Conservation (phyloP, 1,140 invertebrate species). For the Archivesica marissinica region DNA sequence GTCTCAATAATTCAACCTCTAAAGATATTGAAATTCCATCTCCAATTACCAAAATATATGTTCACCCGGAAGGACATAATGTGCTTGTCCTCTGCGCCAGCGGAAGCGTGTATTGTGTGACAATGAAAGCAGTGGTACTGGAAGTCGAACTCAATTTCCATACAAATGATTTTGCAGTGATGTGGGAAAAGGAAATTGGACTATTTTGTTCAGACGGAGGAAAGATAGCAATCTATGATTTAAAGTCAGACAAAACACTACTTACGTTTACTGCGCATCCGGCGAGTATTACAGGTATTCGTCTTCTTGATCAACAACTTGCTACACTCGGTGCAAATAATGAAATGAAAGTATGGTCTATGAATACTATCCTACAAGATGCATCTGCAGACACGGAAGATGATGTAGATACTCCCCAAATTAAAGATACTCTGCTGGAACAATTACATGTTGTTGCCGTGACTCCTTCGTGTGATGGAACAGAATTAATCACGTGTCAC, state of each 20-base stretch:
- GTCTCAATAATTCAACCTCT: not conserved
- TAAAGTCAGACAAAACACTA: slow-evolving; percentile 24
- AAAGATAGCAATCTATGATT: slow-evolving; percentile 65
- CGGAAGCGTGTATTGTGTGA: not conserved
- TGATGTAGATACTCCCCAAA: not conserved
- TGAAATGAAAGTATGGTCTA: slow-evolving; percentile 61
- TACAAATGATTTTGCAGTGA: slow-evolving; percentile 51
- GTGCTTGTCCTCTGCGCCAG: not conserved
- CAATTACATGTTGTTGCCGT: slow-evolving; percentile 60
- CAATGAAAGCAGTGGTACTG: not conserved
- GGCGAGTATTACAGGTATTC: slow-evolving; percentile 40
- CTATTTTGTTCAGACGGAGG: slow-evolving; percentile 67
- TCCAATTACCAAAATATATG: not conserved
- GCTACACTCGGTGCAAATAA: slow-evolving; percentile 52
- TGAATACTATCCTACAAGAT: slow-evolving; percentile 34
- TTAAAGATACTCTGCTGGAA: slow-evolving; percentile 31
- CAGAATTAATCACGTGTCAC: slow-evolving; percentile 64
- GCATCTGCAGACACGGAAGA: not conserved
- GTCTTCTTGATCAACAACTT: slow-evolving; percentile 56
- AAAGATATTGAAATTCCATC: not conserved
- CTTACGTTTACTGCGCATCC: slow-evolving; percentile 59
- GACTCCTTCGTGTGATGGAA: slow-evolving; percentile 43
- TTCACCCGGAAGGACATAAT: not conserved
- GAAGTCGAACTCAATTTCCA: slow-evolving; percentile 11
- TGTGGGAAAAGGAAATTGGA: slow-evolving; percentile 66